Conservation (phyloP, 2,797 vertebrate genomes). For the Crocidura indochinensis region DNA sequence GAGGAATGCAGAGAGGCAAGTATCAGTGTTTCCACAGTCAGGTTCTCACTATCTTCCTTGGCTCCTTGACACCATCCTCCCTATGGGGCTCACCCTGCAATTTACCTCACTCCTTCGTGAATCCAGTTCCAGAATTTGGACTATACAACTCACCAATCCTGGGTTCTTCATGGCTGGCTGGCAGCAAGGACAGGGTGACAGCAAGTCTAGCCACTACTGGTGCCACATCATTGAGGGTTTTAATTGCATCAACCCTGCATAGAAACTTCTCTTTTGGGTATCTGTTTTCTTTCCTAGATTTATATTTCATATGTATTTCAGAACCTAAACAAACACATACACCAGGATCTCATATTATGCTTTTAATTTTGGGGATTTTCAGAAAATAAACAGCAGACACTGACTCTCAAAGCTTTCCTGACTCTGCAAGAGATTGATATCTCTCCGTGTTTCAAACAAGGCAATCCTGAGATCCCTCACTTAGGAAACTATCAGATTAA, state of each 20-base stretch:
- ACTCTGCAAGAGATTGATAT: background rate
- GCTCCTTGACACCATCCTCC: conserved; percentile 67
- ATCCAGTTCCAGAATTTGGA: background rate
- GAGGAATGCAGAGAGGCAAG: background rate
- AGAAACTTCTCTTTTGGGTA: conserved; percentile 2
- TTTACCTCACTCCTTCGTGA: conserved; percentile 59
- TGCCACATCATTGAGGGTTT: background rate
- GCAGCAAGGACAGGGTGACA: background rate
- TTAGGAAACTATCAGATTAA: background rate
- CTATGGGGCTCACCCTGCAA: conserved; percentile 40
- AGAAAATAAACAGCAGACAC: background rate
- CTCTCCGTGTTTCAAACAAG: conserved; percentile 24
- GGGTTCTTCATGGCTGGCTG: background rate
- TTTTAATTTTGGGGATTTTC: conserved; percentile 26
- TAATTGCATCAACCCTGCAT: background rate
- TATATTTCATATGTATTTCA: conserved; percentile 41
- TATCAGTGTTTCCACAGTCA: conserved; percentile 48
- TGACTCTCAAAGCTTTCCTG: background rate
- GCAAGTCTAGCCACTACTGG: background rate
- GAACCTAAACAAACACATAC: background rate
- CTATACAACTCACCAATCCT: background rate
- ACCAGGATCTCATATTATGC: background rate
- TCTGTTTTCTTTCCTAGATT: conserved; percentile 52
- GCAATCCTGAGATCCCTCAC: background rate
- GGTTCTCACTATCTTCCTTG: conserved; percentile 11